Evolutionary conservation across 2,797 vertebrate genomes (phyloP), one percentile per base, ranked within the genome.

Genomic region (Acipenser oxyrinchus): DNA sequence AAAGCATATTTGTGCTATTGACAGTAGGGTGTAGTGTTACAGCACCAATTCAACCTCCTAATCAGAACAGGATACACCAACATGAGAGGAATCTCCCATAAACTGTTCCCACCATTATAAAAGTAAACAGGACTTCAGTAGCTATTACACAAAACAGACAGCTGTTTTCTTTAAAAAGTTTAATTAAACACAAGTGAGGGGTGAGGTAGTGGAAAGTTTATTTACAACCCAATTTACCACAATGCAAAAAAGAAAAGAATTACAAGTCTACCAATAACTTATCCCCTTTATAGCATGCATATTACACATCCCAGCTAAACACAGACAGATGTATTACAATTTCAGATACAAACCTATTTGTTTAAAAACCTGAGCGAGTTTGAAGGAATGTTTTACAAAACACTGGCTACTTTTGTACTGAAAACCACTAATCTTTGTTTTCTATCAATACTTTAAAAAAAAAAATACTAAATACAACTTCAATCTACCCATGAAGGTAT

Each of bases 131-230:
- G 5, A 37, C 3, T 37, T 37, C 37, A 37, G 37, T 5, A 37
- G 37, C 37, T 37, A 37, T 37, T 37, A 37, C 37, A 37, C 37
- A 37, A 37, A 5, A 37, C 37, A 5, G 18, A 18, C 18, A 18
- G 18, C 18, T 18, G 18, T 37, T 37, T 37, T 37, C 37, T 37
- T 37, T 37, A 66, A 49, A n/a, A 6, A 65, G 11, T 23, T 4
- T 4, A 37, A 37, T 37, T 37, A 4, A 37, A 37, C 37, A 55
- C 5, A 62, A 37, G 3, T 37, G 37, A 37, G 37, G 37, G 37
- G 9, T 80, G 82, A 84, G 82, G 82, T 84, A 82, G 82, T 76
- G 75, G 77, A 81, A 76, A 77, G 74, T 82, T 84, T 82, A 84
- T 84, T 84, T 81, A 82, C 78, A 84, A 81, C 76, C 77, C 78